Conservation (phyloP, 2,888 invertebrate genomes). For the Laspeyria flexula region DNA sequence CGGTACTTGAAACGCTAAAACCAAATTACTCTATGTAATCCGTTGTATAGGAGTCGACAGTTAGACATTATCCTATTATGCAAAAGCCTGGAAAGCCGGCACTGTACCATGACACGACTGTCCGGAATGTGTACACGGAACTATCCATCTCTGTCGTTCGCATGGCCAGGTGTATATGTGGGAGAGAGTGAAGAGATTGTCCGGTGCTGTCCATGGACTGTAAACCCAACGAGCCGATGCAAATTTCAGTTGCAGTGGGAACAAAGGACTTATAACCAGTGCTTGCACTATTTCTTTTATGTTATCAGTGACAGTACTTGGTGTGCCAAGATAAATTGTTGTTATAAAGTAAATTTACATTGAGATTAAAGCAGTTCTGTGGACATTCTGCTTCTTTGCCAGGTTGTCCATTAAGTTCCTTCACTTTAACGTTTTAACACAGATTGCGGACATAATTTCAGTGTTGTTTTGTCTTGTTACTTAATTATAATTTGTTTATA, state of each 20-base stretch:
- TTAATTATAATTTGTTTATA: neutral
- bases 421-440: neutral
- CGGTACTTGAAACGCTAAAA: constrained; percentile 24
- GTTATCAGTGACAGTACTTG: constrained; percentile 35
- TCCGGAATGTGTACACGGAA: constrained; percentile 22
- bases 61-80: constrained; percentile 55
- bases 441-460: neutral
- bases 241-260: constrained; percentile 45
- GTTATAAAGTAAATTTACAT: constrained; percentile 32
- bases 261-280: constrained; percentile 47
- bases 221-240: constrained; percentile 43
- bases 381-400: neutral
- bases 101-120: constrained; percentile 47
- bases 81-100: constrained; percentile 42
- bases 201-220: constrained; percentile 24
- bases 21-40: constrained; percentile 34
- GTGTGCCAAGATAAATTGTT: constrained; percentile 33
- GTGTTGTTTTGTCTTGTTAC: neutral
- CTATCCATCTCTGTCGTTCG: constrained; percentile 6
- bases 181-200: constrained; percentile 12
- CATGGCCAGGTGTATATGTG: constrained; percentile 2
- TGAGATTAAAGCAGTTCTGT: constrained; percentile 2
- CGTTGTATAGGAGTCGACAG: constrained; percentile 42
- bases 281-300: constrained; percentile 47
- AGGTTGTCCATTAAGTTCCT: constrained; percentile 3